A percentile compares a stretch with the other conserved stretches of the same genome.
Conservation (phyloP, 2,797 vertebrate genomes). For the Nannoperca australis region DNA sequence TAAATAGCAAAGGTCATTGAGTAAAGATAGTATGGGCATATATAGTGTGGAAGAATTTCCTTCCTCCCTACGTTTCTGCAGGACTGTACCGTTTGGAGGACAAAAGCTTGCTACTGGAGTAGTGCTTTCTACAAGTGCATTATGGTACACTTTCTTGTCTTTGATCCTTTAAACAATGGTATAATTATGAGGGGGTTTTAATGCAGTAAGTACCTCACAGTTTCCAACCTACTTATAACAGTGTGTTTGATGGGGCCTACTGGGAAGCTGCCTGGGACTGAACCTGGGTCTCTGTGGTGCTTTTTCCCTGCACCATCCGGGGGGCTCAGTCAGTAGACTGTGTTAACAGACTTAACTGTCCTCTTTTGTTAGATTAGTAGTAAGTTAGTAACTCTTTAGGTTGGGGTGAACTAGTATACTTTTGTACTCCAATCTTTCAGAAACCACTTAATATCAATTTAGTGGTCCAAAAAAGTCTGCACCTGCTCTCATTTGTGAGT, state of each 20-base stretch:
- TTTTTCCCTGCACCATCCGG: conserved; percentile 5
- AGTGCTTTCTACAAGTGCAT: conserved; percentile 3
- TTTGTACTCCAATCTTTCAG: background rate
- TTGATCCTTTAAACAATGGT: conserved; percentile 40
- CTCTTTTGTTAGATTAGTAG: background rate
- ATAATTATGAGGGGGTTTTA: conserved; percentile 22
- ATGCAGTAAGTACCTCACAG: conserved; percentile 19
- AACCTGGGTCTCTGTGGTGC: conserved; percentile 4
- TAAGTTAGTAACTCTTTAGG: background rate
- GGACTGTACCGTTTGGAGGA: background rate
- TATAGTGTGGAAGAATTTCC: conserved; percentile 4
- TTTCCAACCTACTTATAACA: conserved; percentile 22
- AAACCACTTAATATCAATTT: background rate
- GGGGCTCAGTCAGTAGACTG: background rate
- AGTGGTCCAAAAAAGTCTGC: background rate
- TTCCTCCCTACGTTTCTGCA: background rate
- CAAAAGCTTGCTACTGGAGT: conserved; percentile 8
- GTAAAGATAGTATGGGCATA: background rate
- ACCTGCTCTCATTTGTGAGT: background rate
- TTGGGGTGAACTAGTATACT: background rate
- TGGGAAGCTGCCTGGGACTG: conserved; percentile 4
- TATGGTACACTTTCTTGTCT: conserved; percentile 10
- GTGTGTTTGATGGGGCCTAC: conserved; percentile 29
- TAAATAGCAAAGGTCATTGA: background rate
- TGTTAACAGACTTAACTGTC: background rate